Evolutionary conservation across 2,888 invertebrate species (phyloP), one percentile per base, ranked within the genome.

Genomic region (Hypercompe scribonia): DNA sequence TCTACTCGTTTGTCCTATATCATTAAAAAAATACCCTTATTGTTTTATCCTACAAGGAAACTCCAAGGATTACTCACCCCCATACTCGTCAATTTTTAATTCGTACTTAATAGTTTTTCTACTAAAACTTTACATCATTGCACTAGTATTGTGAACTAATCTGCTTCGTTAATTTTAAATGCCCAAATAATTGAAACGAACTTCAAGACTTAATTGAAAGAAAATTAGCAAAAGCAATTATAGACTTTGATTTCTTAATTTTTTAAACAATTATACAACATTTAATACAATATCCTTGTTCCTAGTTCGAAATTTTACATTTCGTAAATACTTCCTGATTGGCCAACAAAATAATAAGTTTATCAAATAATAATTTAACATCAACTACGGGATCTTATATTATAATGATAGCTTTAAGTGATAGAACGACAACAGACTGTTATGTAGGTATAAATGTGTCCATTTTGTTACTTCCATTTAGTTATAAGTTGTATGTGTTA

Each of bases 401-500:
- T 89, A 80, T 83, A 84, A 84, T 73, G 78, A 72, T 91, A 91
- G 89, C 88, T 92, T 90, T 92, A 92, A 90, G 90, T 88, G 86
- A 88, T 86, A 87, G 78, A 88, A 86, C 82, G 75, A 88, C 85
- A 86, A 91, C 88, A 90, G 91, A 92, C 91, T 92, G 91, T 89
- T 91, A 89, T 86, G 82, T 90, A 90, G 86, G 84, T 89, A 87
- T 87, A 83, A 79, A 85, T 83, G 79, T 85, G 85, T 88, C 88
- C 84, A 86, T 78, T 83, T 88, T 88, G 88, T 88, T 88, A 87
- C 80, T 84, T 86, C 81, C 79, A 81, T 84, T 77, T 86, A 87
- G 81, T 67, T 70, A 34, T 88, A 87, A 85, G 85, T 83, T 86
- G 80, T 86, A 77, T 82, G 76, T 84, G 79, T 65, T 77, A 79